Base-by-base conservation (phyloP, 53 echinoderm and acorn worm species). In the Temnopleurus reevesii region DNA sequence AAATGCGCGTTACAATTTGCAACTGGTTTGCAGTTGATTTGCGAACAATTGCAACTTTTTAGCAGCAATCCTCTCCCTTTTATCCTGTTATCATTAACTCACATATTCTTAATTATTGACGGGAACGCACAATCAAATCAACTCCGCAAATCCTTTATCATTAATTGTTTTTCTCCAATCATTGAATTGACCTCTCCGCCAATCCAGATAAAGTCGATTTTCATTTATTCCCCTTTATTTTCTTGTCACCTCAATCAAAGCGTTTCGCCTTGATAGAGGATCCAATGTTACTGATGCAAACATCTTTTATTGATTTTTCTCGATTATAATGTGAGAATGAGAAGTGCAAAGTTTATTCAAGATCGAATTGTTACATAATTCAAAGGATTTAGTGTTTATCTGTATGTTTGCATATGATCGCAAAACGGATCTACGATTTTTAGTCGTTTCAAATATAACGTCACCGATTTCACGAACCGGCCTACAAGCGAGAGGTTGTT, bases 231-330 rank as follows among this genome's bases (percentile, higher is more conserved):
- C 23, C 63, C 63, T 18, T 71, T 71, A 33, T 63, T 63, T 56
- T 8, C n/a, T 56, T 63, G 65, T 64, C 27, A 12, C 18, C 21
- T 71, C 41, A 21, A 31, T 38, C 38, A 41, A 71, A 71, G 41
- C 41, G n/a, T 71, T 71, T 71, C 71, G 23, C 38, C 41, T 71
- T 71, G 71, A 71, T 71, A 71, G 41, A 36, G 38, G 71, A 71
- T 18, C 12, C 35, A 18, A 30, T 71, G 71, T 41, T 71, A 41
- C 41, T 41, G 41, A n/a, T 6, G 13, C 41, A 71, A 71, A 71
- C 71, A 71, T 71, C 41, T 33, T 38, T 21, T 38, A 43, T 41
- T 71, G 71, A 71, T 21, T 56, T 3, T 71, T 71, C n/a, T 71
- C 1, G 6, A n/a, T 56, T 71, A 41, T 71, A 43, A 71, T 3